A percentile compares a stretch with the other conserved stretches of the same genome.
Evolutionary conservation across 2,888 invertebrate species (phyloP).

Genomic region (Agapostemon virescens): DNA sequence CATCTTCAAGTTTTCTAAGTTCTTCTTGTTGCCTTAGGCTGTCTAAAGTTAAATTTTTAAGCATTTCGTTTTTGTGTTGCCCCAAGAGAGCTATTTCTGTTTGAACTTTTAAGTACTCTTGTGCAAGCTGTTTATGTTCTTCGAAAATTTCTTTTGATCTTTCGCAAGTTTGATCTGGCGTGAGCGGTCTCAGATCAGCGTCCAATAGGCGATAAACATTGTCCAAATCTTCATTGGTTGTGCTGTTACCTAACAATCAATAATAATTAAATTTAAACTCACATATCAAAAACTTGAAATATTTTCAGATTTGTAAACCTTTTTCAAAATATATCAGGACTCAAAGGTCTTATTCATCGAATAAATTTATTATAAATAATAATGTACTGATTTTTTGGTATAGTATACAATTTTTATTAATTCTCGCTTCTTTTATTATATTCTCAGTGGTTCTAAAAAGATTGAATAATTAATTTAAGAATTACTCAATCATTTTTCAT

Average conservation of each 20-base stretch:
- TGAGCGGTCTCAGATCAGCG: constrained; percentile 90
- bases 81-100: constrained; percentile 91
- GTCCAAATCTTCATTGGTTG: constrained; percentile 81
- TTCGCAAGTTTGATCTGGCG: constrained; percentile 88
- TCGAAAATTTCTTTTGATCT: constrained; percentile 93
- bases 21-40: constrained; percentile 84
- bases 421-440: not conserved
- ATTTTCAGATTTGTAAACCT: not conserved
- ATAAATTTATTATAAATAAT: not conserved
- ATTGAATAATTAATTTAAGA: not conserved
- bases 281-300: not conserved
- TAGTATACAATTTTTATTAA: not conserved
- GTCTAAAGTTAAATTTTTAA: constrained; percentile 81
- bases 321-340: too few species aligned
- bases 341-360: not conserved
- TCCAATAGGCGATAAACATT: constrained; percentile 90
- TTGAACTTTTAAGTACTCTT: constrained; percentile 93
- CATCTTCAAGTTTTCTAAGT: constrained; percentile 85
- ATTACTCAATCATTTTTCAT: not conserved
- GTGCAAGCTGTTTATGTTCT: constrained; percentile 92
- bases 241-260: constrained; percentile 69
- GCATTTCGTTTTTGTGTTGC: constrained; percentile 89
- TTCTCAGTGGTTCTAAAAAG: not conserved
- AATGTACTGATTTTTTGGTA: not conserved
- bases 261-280: constrained; percentile 5